These are phyloP conservation scores for Chrysopa pallens DNA, from an alignment of 1,140 invertebrate genomes.

Conservation along the genomic window DNA sequence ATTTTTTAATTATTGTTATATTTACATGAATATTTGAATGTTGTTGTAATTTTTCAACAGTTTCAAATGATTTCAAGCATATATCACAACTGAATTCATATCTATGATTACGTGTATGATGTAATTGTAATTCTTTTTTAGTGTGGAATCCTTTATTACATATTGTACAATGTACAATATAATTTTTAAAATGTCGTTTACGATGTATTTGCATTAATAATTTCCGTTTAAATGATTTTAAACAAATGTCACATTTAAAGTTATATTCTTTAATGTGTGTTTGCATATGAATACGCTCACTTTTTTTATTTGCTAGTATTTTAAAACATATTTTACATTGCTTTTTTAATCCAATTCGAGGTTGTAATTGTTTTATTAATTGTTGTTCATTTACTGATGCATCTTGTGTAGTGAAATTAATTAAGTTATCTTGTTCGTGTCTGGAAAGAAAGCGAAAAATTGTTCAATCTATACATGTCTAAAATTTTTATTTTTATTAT, in stretches of 20 bases:
- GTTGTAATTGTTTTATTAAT: no score
- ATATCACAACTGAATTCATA: background rate
- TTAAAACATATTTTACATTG: background rate
- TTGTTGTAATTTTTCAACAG: background rate
- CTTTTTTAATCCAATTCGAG: background rate
- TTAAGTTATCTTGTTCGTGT: no score
- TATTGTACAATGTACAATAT: constrained; percentile 22
- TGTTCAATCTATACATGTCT: no score
- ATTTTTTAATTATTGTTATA: constrained; percentile 2
- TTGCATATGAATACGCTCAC: background rate
- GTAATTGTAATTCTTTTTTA: background rate
- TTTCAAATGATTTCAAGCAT: background rate
- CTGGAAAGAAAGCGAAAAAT: no score
- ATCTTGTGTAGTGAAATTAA: no score
- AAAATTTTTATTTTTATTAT: no score
- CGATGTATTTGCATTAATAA: background rate
- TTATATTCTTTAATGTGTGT: constrained; percentile 19
- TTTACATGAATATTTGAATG: background rate
- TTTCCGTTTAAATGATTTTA: constrained; percentile 4
- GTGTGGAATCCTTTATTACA: constrained; percentile 10
- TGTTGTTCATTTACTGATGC: no score
- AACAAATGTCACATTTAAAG: constrained; percentile 34
- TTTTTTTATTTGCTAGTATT: background rate
- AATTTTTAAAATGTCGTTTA: constrained; percentile 24
- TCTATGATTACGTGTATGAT: background rate